Conservation (phyloP, 2,888 invertebrate genomes). For the Chaetogeoica ovagalla region DNA sequence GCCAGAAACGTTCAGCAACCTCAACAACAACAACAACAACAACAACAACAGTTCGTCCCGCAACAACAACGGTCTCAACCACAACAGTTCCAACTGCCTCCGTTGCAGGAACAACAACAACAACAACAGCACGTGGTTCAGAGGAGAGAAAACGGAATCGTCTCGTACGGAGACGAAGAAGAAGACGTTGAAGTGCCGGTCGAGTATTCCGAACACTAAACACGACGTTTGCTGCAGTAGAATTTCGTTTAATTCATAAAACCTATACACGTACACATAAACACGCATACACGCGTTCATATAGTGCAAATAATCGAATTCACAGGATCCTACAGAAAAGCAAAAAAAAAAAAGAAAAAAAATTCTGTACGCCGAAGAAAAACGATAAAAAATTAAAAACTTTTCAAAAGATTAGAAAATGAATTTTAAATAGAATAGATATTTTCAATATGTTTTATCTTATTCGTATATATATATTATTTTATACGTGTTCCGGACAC, state of each 20-base stretch:
- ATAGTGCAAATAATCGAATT: too few relatives aligned
- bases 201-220: conserved; percentile 24
- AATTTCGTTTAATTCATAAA: too few relatives aligned
- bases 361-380: too few relatives aligned
- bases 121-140: conserved; percentile 47
- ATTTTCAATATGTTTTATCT: too few relatives aligned
- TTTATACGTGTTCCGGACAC: too few relatives aligned
- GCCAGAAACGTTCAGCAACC: conserved; percentile 39
- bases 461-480: too few relatives aligned
- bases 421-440: too few relatives aligned
- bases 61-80: conserved; percentile 54
- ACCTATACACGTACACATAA: not conserved
- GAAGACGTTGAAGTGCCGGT: not conserved
- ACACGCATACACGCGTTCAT: not conserved
- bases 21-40: conserved; percentile 54
- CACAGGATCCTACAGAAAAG: too few relatives aligned
- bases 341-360: too few relatives aligned
- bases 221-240: not conserved
- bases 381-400: too few relatives aligned
- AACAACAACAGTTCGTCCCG: conserved; percentile 54
- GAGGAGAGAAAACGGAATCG: conserved; percentile 49
- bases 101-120: conserved; percentile 48
- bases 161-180: not conserved
- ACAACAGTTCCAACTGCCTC: conserved; percentile 54
- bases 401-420: too few relatives aligned